A percentile compares a stretch with the other conserved stretches of the same genome.
Conservation (phyloP, 2,113 vertebrate species). For the Tringa solitaria region DNA sequence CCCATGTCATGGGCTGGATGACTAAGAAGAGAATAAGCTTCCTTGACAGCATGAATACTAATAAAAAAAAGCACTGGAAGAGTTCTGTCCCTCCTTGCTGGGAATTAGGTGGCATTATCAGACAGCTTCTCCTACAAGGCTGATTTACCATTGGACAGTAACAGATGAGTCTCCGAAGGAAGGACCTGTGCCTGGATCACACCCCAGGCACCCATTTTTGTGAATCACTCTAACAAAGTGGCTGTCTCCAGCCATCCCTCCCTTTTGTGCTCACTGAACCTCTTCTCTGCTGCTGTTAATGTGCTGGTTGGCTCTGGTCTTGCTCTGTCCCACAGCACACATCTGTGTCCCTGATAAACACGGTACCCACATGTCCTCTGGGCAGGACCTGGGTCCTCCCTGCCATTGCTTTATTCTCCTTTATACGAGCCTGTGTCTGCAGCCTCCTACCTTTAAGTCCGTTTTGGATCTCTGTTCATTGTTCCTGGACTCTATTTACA, state of each 20-base stretch:
- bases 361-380: rapidly evolving
- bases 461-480: neutral
- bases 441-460: neutral
- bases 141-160: neutral
- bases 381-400: neutral
- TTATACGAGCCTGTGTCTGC: neutral
- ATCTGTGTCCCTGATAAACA: rapidly evolving
- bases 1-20: neutral
- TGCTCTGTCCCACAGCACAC: rapidly evolving
- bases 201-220: neutral
- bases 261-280: neutral
- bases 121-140: neutral
- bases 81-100: neutral
- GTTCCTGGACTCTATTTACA: neutral
- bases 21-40: neutral
- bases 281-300: neutral
- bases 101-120: neutral
- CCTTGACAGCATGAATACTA: neutral
- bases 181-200: neutral
- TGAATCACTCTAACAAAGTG: rapidly evolving
- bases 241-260: neutral
- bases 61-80: neutral
- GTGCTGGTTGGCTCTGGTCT: neutral
- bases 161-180: neutral
- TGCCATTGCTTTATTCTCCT: rapidly evolving